Percentiles rank a stretch among this genome's conserved stretches.
Conservation (phyloP, 2,113 vertebrate genomes). For the Probosciger aterrimus region DNA sequence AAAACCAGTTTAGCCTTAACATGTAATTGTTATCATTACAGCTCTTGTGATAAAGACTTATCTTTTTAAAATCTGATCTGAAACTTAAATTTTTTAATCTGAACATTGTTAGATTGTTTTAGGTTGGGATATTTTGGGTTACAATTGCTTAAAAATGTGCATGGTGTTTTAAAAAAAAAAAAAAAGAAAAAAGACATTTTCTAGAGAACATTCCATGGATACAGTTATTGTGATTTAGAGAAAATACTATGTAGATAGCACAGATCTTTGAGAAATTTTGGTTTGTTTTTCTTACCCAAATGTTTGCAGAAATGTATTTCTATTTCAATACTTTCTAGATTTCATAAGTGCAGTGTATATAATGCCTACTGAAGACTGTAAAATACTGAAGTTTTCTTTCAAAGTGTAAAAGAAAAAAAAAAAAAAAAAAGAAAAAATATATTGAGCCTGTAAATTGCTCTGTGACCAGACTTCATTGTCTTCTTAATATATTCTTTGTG, state of each 20-base stretch:
- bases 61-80: constrained; percentile 77
- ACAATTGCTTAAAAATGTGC: constrained; percentile 76
- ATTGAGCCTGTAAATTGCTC: constrained; percentile 81
- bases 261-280: constrained; percentile 72
- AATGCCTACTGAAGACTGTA: constrained; percentile 81
- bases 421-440: constrained; percentile 58
- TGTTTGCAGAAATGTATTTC: constrained; percentile 78
- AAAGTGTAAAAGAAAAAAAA: constrained; percentile 73
- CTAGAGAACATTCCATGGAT: constrained; percentile 75
- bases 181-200: constrained; percentile 59
- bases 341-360: constrained; percentile 85
- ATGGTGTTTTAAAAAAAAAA: constrained; percentile 64
- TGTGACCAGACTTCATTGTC: constrained; percentile 81
- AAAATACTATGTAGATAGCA: constrained; percentile 80
- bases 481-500: constrained; percentile 81
- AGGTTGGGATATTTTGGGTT: constrained; percentile 75
- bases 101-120: constrained; percentile 78
- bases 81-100: constrained; percentile 79
- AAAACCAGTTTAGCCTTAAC: constrained; percentile 78
- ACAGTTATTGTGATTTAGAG: constrained; percentile 78
- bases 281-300: constrained; percentile 82
- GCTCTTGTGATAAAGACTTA: constrained; percentile 76
- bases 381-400: constrained; percentile 82
- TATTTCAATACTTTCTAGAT: constrained; percentile 80
- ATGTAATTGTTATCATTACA: constrained; percentile 73